Base-by-base conservation (phyloP, 2,888 invertebrate genomes). In the Autographa gamma region DNA sequence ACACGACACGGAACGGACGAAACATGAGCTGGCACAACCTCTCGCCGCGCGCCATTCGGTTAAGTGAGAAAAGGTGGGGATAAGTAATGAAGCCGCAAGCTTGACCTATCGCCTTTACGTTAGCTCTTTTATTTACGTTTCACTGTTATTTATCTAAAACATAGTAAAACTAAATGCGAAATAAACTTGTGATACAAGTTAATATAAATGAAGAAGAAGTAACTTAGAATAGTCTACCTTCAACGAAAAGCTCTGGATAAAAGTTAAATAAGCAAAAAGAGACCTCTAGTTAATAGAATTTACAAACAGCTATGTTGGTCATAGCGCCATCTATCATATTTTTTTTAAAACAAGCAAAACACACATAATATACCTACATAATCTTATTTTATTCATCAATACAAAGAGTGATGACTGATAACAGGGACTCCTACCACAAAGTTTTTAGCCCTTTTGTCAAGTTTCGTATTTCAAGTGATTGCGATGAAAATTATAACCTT, bases 1-100 rank as follows among this genome's bases (percentile, higher is more conserved):
- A 93, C 93, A 92, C 92, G 90, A 93, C 89, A 90, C 90, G 85
- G 77, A 83, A 86, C 87, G 82, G 82, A 85, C 86, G 82, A 85
- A 86, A 90, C 84, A 87, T 85, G 74, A 85, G 85, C 85, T 86
- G 85, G 88, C 88, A 91, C 93, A 91, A 92, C 92, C 94, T 91
- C 93, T 91, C 91, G 90, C 91, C 83, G 91, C 90, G 90, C 91
- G 91, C 92, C 92, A 91, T 93, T 92, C 92, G 86, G 81, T 86
- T 85, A 85, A 90, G 88, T 91, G 89, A 87, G 77, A 34, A 69
- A 54, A 74, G 74, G 95, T 89, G 95, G 94, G 95, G 95, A 92
- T 93, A 90, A 89, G 88, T 89, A 88, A 91, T 91, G 86, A 91
- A 91, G 91, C 89, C 86, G 84, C 89, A 87, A 88, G 87, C 84